Conservation (phyloP, 1,140 invertebrate genomes). For the Teleopsis dalmanni region DNA sequence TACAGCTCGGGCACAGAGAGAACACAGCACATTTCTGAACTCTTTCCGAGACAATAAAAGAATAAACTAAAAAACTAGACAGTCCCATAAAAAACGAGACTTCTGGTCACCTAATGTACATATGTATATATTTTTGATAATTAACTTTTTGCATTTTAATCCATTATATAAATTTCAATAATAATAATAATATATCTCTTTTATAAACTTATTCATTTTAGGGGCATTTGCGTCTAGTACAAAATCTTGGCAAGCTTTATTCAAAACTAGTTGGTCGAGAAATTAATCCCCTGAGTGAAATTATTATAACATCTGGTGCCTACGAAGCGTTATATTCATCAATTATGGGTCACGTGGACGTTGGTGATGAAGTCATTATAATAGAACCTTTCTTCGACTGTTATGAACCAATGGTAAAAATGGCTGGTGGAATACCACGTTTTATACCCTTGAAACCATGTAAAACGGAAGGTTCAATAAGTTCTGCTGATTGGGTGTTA, state of each 20-base stretch:
- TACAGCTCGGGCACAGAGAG: no score
- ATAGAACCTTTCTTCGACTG: conserved; percentile 99
- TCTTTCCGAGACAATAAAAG: no score
- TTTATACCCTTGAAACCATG: conserved; percentile 80
- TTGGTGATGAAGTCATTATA: conserved; percentile 89
- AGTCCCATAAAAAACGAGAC: no score
- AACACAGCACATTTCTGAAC: no score
- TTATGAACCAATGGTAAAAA: conserved; percentile 89
- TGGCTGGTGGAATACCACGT: conserved; percentile 76
- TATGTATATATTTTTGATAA: no score
- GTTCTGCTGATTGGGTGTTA: conserved; percentile 83
- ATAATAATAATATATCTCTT: no score
- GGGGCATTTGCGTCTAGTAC: conserved; percentile 87
- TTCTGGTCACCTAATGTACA: no score
- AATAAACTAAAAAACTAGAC: no score
- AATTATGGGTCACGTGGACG: conserved; percentile 76
- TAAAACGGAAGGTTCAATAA: conserved; percentile 35
- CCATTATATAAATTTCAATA: no score
- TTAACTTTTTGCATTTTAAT: no score
- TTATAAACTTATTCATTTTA: no score
- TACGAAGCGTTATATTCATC: conserved; percentile 85
- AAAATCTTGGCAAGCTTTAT: conserved; percentile 78
- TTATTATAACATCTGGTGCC: conserved; percentile 84
- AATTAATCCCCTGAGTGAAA: conserved; percentile 75
- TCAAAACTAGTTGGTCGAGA: conserved; percentile 64